Conservation (phyloP, 2,797 vertebrate species). For the Poecilia velifera region DNA sequence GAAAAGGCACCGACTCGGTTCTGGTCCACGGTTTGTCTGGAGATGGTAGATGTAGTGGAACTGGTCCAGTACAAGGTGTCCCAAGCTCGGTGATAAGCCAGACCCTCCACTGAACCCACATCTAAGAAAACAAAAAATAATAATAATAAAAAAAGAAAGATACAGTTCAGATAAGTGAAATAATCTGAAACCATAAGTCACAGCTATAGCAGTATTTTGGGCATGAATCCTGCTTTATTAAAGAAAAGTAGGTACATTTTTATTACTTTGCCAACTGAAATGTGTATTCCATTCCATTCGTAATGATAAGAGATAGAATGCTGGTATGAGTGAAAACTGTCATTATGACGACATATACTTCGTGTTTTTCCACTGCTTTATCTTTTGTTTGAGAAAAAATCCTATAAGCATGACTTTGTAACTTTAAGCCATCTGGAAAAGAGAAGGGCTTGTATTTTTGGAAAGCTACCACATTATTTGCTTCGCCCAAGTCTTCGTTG, state of each 20-base stretch:
- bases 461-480: background rate
- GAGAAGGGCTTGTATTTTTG: background rate
- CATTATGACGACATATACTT: background rate
- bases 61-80: conserved; percentile 98
- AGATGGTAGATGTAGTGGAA: conserved; percentile 95
- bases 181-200: background rate
- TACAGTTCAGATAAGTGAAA: background rate
- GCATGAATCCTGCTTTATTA: background rate
- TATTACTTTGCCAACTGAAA: background rate
- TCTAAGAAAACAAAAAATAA: conserved; percentile 78
- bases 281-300: background rate
- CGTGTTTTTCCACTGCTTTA: background rate
- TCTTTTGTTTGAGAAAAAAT: background rate
- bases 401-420: background rate
- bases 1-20: conserved; percentile 82
- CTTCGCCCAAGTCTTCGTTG: background rate
- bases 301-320: background rate
- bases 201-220: background rate
- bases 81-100: conserved; percentile 94
- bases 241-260: background rate
- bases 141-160: background rate
- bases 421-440: background rate
- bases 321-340: background rate
- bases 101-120: conserved; percentile 96
- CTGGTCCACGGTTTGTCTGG: conserved; percentile 91